Conservation (phyloP, 2,888 invertebrate species). For the Eupithecia tripunctaria region DNA sequence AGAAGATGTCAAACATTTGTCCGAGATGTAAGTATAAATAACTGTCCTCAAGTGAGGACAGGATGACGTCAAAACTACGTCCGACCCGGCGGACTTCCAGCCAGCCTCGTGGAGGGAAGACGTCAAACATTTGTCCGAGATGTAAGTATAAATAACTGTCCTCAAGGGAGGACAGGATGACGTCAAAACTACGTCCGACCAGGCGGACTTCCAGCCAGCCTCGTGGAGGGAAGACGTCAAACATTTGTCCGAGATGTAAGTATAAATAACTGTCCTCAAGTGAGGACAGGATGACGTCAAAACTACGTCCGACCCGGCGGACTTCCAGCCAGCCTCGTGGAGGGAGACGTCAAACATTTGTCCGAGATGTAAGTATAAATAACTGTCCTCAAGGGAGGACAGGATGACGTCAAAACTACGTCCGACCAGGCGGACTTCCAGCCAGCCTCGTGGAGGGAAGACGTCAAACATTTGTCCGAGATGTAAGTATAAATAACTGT, state of each 20-base stretch:
- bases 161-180: constrained; percentile 61
- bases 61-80: constrained; percentile 58
- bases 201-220: constrained; percentile 66
- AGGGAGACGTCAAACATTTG: constrained; percentile 69
- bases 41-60: constrained; percentile 49
- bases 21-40: constrained; percentile 69
- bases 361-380: constrained; percentile 69
- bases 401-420: constrained; percentile 61
- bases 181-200: constrained; percentile 55
- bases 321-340: constrained; percentile 71
- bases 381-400: constrained; percentile 44
- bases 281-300: constrained; percentile 64
- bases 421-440: constrained; percentile 68
- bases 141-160: constrained; percentile 58
- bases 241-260: constrained; percentile 73
- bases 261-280: constrained; percentile 29
- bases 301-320: constrained; percentile 57
- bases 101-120: constrained; percentile 72
- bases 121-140: constrained; percentile 70
- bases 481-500: constrained; percentile 60
- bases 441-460: constrained; percentile 70
- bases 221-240: constrained; percentile 74
- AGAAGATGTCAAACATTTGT: constrained; percentile 71
- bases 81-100: constrained; percentile 67
- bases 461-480: constrained; percentile 70